These are phyloP conservation scores for Lamproptera curius DNA, from an alignment of 2,888 invertebrate species.

Conservation along the genomic window DNA sequence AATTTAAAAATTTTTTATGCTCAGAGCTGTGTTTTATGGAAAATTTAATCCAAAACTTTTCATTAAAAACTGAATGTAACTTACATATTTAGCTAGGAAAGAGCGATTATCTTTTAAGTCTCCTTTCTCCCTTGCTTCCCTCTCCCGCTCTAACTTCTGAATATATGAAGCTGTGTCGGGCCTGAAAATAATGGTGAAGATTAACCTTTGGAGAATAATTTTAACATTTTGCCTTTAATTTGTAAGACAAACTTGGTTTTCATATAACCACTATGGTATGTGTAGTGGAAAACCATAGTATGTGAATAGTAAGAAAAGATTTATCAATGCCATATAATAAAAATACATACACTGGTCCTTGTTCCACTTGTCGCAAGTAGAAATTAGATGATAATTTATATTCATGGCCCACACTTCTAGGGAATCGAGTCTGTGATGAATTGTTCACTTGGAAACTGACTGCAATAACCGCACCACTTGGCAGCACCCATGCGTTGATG, in stretches of 20 bases:
- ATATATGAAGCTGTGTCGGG: conserved; percentile 98
- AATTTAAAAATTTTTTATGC: too few relatives aligned
- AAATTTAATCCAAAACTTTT: too few relatives aligned
- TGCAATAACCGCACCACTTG: conserved; percentile 87
- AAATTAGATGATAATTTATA: conserved; percentile 85
- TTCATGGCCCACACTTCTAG: conserved; percentile 29
- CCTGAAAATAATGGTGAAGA: conserved; percentile 70
- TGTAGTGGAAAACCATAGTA: too few relatives aligned
- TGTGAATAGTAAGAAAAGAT: too few relatives aligned
- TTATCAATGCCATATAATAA: not conserved
- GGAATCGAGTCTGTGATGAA: conserved; percentile 36
- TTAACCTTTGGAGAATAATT: too few relatives aligned
- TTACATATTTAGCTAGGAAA: conserved; percentile 98
- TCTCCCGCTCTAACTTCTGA: conserved; percentile 94
- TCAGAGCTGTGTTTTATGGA: too few relatives aligned
- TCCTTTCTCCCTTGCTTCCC: conserved; percentile 91
- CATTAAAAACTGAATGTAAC: conserved; percentile 43
- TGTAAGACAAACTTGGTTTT: too few relatives aligned
- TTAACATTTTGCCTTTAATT: too few relatives aligned
- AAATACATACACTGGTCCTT: conserved; percentile 83
- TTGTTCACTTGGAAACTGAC: conserved; percentile 76
- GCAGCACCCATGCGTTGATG: conserved; percentile 88
- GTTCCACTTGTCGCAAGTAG: conserved; percentile 87
- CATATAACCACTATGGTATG: too few relatives aligned
- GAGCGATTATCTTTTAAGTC: conserved; percentile 96